phyloP scores from a whole-genome alignment of 2,113 vertebrate species.

The Ochotona curzoniae region DNA sequence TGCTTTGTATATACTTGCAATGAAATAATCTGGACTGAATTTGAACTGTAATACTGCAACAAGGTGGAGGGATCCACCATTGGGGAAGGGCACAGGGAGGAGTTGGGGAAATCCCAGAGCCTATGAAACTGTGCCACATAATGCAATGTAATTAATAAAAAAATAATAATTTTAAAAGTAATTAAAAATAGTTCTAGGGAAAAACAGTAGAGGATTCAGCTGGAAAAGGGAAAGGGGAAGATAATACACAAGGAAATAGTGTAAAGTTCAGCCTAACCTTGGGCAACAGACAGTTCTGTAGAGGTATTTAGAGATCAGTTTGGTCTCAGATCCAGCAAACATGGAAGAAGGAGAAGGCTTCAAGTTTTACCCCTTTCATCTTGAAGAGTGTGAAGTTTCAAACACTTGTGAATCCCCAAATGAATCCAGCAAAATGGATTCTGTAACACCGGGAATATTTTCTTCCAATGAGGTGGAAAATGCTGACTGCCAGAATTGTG shows the following conservation, averaged over 20 bases:
- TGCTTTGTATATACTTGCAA: too few relatives aligned
- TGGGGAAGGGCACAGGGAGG: too few relatives aligned
- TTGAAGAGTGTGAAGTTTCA: not conserved
- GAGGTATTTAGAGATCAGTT: not conserved
- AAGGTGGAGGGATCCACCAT: too few relatives aligned
- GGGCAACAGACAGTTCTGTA: too few relatives aligned
- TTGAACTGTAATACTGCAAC: too few relatives aligned
- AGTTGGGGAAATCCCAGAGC: too few relatives aligned
- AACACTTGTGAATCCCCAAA: not conserved
- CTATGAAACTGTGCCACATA: too few relatives aligned
- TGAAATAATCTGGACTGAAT: too few relatives aligned
- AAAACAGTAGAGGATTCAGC: not conserved
- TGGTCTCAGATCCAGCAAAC: not conserved
- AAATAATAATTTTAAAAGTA: too few relatives aligned
- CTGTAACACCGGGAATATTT: not conserved
- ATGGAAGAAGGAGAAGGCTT: not conserved
- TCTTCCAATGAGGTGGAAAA: not conserved
- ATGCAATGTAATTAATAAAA: too few relatives aligned
- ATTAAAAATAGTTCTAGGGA: not conserved
- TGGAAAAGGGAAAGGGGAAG: not conserved
- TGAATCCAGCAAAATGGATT: not conserved
- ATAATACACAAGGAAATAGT: not conserved
- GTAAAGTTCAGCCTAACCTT: too few relatives aligned
- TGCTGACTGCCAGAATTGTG: not conserved
- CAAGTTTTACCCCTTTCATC: not conserved